These are phyloP conservation scores for Drosophila atripex DNA, from an alignment of 2,888 invertebrate species.

Conservation along the genomic window DNA sequence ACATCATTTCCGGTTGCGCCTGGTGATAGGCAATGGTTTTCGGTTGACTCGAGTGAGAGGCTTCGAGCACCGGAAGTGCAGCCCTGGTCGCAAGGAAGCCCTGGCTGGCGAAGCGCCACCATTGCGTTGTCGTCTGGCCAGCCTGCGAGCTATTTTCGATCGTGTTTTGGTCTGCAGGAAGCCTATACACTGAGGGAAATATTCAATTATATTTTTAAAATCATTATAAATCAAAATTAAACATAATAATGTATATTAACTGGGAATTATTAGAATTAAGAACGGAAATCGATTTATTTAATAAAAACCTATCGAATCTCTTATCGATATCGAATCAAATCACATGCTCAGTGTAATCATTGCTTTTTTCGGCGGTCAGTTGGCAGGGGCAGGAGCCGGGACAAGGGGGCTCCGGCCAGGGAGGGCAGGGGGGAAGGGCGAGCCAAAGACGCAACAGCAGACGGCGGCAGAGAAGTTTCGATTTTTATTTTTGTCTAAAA, in stretches of 20 bases:
- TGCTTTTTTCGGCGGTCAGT: conserved; percentile 38
- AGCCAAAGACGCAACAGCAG: conserved; percentile 10
- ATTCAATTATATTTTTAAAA: not conserved
- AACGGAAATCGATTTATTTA: not conserved
- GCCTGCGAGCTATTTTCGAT: conserved; percentile 73
- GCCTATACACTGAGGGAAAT: conserved; percentile 5
- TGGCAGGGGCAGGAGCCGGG: not conserved
- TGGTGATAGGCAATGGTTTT: conserved; percentile 56
- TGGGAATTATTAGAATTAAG: no score
- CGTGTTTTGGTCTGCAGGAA: conserved; percentile 59
- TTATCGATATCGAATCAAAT: not conserved
- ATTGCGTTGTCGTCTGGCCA: conserved; percentile 62
- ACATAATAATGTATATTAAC: not conserved
- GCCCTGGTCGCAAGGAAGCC: conserved; percentile 32
- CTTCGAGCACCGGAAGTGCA: conserved; percentile 13
- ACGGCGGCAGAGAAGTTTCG: conserved; percentile 36
- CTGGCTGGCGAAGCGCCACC: conserved; percentile 63
- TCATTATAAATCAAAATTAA: not conserved
- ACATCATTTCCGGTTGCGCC: conserved; percentile 28
- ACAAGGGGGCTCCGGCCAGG: not conserved
- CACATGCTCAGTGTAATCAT: conserved; percentile 19
- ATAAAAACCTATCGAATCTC: not conserved
- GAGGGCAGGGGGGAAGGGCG: not conserved
- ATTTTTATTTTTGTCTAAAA: conserved; percentile 74
- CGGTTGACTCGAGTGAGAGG: not conserved